Evolutionary conservation across 2,888 invertebrate genomes (phyloP).

Genomic region (Micropterix aruncella): DNA sequence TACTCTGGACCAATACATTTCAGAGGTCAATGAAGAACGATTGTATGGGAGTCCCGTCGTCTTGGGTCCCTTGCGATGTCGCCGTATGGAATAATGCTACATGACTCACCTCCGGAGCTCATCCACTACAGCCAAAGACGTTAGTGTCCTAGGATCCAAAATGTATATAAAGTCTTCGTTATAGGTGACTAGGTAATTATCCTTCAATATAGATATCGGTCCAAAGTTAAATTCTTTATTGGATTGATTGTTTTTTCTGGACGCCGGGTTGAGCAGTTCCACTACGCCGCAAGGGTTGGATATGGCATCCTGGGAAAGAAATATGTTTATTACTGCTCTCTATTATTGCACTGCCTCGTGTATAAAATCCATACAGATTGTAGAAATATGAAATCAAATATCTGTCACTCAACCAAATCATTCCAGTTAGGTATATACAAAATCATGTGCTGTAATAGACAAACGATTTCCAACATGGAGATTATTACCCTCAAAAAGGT

Average conservation of each 20-base stretch:
- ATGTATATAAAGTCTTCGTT: slow-evolving; percentile 57
- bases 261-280: slow-evolving; percentile 54
- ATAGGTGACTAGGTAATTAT: slow-evolving; percentile 61
- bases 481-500: too few relatives aligned
- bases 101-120: slow-evolving; percentile 42
- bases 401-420: background rate
- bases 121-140: slow-evolving; percentile 50
- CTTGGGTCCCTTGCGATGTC: too few relatives aligned
- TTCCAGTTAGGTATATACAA: too few relatives aligned
- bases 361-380: background rate
- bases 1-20: too few relatives aligned
- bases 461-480: too few relatives aligned
- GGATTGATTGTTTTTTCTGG: slow-evolving; percentile 15
- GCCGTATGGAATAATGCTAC: too few relatives aligned
- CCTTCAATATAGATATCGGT: slow-evolving; percentile 48
- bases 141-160: slow-evolving; percentile 55
- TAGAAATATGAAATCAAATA: slow-evolving; percentile 7
- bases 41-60: too few relatives aligned
- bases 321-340: slow-evolving; percentile 1
- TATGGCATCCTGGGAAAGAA: slow-evolving; percentile 26
- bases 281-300: slow-evolving; percentile 46
- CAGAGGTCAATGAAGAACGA: too few relatives aligned
- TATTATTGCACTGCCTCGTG: slow-evolving; percentile 14
- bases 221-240: slow-evolving; percentile 46
- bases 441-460: too few relatives aligned